A percentile compares a stretch with the other conserved stretches of the same genome.
phyloP scores from a whole-genome alignment of 2,888 invertebrate species.

The Morpho deidamia region DNA sequence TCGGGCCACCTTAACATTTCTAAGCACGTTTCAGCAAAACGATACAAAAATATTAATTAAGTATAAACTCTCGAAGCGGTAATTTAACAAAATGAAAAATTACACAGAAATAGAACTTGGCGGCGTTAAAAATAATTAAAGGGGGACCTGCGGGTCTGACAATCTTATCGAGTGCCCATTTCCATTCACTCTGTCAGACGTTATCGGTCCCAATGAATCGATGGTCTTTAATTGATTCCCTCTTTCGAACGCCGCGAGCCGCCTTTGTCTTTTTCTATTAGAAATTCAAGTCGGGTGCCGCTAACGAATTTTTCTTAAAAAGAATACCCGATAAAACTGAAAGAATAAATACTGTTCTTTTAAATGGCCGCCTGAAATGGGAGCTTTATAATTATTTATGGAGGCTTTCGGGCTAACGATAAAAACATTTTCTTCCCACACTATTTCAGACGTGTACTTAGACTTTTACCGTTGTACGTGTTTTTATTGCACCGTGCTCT shows the following conservation, averaged over 20 bases:
- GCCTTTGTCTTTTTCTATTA: slow-evolving; percentile 71
- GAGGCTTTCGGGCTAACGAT: slow-evolving; percentile 16
- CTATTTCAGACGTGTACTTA: slow-evolving; percentile 18
- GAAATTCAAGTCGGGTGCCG: slow-evolving; percentile 52
- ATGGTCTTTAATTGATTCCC: slow-evolving; percentile 75
- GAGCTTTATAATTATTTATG: slow-evolving; percentile 30
- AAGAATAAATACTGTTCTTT: slow-evolving; percentile 50
- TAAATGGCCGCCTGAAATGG: slow-evolving; percentile 33
- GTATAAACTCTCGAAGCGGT: background rate
- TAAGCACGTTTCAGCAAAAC: no score
- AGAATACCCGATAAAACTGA: slow-evolving; percentile 34
- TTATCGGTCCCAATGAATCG: slow-evolving; percentile 60
- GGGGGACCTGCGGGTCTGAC: slow-evolving; percentile 33
- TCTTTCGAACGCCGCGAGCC: slow-evolving; percentile 48
- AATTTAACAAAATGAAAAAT: slow-evolving; percentile 5
- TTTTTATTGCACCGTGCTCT: background rate
- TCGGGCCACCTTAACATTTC: background rate
- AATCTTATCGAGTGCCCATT: slow-evolving; percentile 50
- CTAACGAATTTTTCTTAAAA: slow-evolving; percentile 58
- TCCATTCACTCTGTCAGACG: slow-evolving; percentile 35
- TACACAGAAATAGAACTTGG: slow-evolving; percentile 32
- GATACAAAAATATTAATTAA: no score
- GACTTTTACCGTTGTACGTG: background rate
- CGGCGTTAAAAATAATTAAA: slow-evolving; percentile 35
- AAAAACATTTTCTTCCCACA: slow-evolving; percentile 14